These are phyloP conservation scores for Peromyscus polionotus DNA, from an alignment of 2,113 vertebrate genomes.

Conservation along the genomic window DNA sequence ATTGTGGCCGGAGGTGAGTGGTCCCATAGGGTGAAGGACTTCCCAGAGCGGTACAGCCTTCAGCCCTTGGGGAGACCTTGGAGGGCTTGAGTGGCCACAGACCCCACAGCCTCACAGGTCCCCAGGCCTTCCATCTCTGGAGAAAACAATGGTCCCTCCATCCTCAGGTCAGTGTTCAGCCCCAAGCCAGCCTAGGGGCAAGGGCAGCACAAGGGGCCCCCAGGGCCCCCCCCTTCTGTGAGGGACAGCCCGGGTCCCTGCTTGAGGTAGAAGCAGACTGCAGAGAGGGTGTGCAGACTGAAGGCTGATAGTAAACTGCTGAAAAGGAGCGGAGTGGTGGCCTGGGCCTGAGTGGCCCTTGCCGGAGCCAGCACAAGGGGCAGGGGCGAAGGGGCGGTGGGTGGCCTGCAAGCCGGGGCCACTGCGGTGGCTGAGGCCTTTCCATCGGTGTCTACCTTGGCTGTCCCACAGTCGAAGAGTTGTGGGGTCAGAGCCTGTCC, in stretches of 20 bases:
- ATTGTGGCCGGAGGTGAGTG: not conserved
- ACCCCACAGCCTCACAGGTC: not conserved
- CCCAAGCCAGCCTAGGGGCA: not conserved
- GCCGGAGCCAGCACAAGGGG: not conserved
- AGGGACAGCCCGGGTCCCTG: not conserved
- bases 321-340: slow-evolving; percentile 71
- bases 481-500: not conserved
- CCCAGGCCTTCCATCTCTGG: not conserved
- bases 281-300: slow-evolving; percentile 10
- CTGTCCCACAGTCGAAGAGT: not conserved
- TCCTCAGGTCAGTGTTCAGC: not conserved
- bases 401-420: not conserved
- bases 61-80: not conserved
- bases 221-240: not conserved
- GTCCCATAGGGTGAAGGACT: not conserved
- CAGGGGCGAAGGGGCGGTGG: not conserved
- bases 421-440: not conserved
- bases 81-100: not conserved
- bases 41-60: not conserved
- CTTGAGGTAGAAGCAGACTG: not conserved
- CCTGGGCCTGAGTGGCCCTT: not conserved
- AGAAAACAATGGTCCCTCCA: not conserved
- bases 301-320: slow-evolving; percentile 72
- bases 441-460: not conserved
- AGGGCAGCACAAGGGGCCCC: not conserved